Evolutionary conservation across 1,140 invertebrate genomes (phyloP).

Genomic region (Drosophila grimshawi): DNA sequence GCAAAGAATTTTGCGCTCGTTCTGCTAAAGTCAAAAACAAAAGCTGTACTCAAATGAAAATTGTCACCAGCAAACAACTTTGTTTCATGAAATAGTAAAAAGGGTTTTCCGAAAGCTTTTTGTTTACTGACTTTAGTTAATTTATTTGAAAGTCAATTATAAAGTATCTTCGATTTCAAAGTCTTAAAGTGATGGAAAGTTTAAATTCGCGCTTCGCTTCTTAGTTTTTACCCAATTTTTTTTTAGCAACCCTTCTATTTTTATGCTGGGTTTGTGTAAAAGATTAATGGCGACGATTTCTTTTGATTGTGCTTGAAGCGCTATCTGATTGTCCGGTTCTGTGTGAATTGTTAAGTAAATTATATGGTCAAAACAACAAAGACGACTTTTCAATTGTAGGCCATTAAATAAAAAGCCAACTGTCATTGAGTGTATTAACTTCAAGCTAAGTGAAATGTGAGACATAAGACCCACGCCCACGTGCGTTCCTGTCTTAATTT

Average conservation of each 20-base stretch:
- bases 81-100: slow-evolving; percentile 6
- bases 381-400: slow-evolving; percentile 15
- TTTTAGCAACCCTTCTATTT: slow-evolving; percentile 16
- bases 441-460: slow-evolving; percentile 25
- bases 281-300: slow-evolving; percentile 65
- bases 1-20: slow-evolving; percentile 18
- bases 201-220: slow-evolving; percentile 1
- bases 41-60: slow-evolving; percentile 9
- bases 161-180: slow-evolving; percentile 11
- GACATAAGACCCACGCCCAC: slow-evolving; percentile 3
- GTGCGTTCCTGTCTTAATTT: slow-evolving; percentile 39
- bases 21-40: slow-evolving; percentile 25
- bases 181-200: neutral
- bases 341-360: slow-evolving; percentile 69
- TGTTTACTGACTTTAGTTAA: slow-evolving; percentile 23
- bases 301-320: slow-evolving; percentile 12
- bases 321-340: slow-evolving; percentile 10
- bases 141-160: slow-evolving; percentile 32
- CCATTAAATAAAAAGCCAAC: slow-evolving; percentile 23
- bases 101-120: slow-evolving; percentile 5
- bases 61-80: slow-evolving; percentile 17
- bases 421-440: neutral
- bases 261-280: slow-evolving; percentile 27
- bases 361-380: slow-evolving; percentile 49
- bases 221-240: neutral